Base-by-base conservation (phyloP, 2,113 vertebrate genomes). In the Larimichthys polyactis region DNA sequence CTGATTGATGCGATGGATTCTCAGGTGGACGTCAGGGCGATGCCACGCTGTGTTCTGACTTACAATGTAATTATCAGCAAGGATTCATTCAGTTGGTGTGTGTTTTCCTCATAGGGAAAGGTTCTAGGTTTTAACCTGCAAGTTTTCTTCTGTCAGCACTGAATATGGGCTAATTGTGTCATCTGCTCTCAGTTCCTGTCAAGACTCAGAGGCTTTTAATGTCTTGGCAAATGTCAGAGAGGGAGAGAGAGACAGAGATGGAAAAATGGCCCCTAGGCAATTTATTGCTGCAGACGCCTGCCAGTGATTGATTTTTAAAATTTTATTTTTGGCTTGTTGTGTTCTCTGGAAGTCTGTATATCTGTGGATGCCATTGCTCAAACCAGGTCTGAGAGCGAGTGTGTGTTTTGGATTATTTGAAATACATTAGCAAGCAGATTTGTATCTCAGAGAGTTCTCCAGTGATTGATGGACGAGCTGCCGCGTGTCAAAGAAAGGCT, bases 371-470 rank as follows among this genome's bases (percentile, higher is more conserved):
- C 44, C 60, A 57, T 57, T 69, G 29, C 29, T 79, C 36, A 78
- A 48, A 65, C 57, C 9, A 0, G 43, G 54, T 48, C 46, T 24
- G 55, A 60, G 59, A 27, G 70, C 14, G 57, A 32, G 54, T 49
- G 36, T 29, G 43, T 57, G 43, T 57, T 17, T 73, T 32, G 29
- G 46, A 69, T 40, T 67, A 71, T 46, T 48, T 54, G 44, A 6
- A n/a, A 4, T 57, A 63, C 69, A 75, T 86, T 70, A 84, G 79
- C 11, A 29, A n/a, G 59, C 76, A 46, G 58, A 27, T 79, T 63
- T 51, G 48, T 20, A 11, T 74, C 7, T 76, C 77, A 70, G 51
- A 29, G 83, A 51, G 83, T 74, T 79, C 65, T 57, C 79, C 49
- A 52, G 9, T 78, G 73, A 76, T 74, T 69, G 80, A 82, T 65